Evolutionary conservation across 2,113 vertebrate genomes (phyloP).

Genomic region (Leptodactylus fuscus): DNA sequence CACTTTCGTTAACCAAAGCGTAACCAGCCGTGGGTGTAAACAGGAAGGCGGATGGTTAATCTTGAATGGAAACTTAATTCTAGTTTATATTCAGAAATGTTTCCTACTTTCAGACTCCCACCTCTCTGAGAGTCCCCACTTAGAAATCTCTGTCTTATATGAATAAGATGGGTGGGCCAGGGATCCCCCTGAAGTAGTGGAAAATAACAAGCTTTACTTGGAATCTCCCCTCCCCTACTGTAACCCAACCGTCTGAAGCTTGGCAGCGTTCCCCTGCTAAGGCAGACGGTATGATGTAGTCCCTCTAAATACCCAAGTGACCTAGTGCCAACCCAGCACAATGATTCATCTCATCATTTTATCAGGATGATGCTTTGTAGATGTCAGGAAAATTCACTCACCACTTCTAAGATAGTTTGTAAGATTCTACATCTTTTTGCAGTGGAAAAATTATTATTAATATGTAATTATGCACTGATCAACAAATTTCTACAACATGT

Average conservation of each 20-base stretch:
- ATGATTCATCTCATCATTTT: background rate
- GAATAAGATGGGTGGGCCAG: slow-evolving; percentile 45
- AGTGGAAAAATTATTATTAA: too few relatives aligned
- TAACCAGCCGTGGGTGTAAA: slow-evolving; percentile 47
- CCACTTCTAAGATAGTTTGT: background rate
- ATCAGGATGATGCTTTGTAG: background rate
- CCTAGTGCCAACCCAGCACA: background rate
- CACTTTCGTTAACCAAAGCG: slow-evolving; percentile 16
- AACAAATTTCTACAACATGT: too few relatives aligned
- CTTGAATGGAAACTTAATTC: slow-evolving; percentile 44
- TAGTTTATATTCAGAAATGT: slow-evolving; percentile 47
- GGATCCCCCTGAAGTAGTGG: slow-evolving; percentile 50
- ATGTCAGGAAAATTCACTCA: background rate
- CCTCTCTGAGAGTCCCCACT: slow-evolving; percentile 36
- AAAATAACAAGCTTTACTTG: slow-evolving; percentile 16
- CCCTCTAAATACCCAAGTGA: slow-evolving; percentile 23
- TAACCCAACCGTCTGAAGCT: slow-evolving; percentile 12
- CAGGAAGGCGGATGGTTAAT: slow-evolving; percentile 1
- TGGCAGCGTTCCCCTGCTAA: slow-evolving; percentile 1
- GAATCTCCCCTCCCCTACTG: slow-evolving; percentile 55
- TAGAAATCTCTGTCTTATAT: slow-evolving; percentile 33
- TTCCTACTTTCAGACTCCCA: slow-evolving; percentile 43
- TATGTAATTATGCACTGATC: too few relatives aligned
- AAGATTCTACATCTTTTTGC: too few relatives aligned
- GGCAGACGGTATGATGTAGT: slow-evolving; percentile 4